Conservation (phyloP, 2,113 vertebrate genomes). For the Ploceus nigricollis region DNA sequence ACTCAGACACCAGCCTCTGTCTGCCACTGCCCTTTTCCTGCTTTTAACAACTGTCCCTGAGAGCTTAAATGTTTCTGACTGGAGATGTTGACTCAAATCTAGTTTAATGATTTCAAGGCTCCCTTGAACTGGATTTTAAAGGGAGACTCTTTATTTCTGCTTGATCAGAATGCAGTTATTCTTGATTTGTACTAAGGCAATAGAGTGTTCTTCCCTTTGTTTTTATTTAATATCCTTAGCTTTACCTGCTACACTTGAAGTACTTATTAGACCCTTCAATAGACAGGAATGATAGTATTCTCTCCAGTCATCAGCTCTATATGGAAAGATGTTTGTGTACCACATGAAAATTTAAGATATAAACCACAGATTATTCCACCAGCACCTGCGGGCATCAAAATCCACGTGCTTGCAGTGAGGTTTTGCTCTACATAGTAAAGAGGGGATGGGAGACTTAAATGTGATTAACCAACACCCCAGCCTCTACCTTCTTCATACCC, state of each 20-base stretch:
- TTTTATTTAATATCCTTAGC: not conserved
- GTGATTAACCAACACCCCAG: not conserved
- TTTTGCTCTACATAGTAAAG: not conserved
- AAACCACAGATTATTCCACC: not conserved
- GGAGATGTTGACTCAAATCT: not conserved
- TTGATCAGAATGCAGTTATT: not conserved
- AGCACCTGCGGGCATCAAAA: not conserved
- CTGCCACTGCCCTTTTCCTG: not conserved
- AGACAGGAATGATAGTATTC: not conserved
- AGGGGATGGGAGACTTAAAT: not conserved
- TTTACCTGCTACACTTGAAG: not conserved
- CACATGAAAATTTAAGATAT: not conserved
- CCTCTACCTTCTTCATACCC: not conserved
- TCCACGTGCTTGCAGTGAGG: not conserved
- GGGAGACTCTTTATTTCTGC: conserved; percentile 1
- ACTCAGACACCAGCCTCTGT: not conserved
- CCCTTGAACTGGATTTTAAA: not conserved
- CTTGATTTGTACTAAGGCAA: not conserved
- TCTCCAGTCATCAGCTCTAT: not conserved
- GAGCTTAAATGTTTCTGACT: not conserved
- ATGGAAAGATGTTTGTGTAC: not conserved
- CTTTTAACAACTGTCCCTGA: not conserved
- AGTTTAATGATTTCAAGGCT: not conserved
- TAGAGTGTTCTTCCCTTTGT: not conserved
- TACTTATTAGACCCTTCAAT: not conserved